Conservation (phyloP, 2,797 vertebrate genomes). For the Linurgus olivaceus region DNA sequence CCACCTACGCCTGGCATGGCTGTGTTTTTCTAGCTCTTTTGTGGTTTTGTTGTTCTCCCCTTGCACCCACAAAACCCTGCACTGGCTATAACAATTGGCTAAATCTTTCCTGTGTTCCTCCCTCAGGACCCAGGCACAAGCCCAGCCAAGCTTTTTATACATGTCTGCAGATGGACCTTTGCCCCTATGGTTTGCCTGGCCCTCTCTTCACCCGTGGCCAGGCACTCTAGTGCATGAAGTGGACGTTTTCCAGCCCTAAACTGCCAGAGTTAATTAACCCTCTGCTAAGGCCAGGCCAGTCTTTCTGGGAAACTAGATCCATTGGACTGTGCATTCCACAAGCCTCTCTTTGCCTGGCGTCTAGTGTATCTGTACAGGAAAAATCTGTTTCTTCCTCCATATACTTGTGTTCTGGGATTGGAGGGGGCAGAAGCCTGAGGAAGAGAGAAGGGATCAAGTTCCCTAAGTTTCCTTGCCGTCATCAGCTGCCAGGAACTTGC, state of each 20-base stretch:
- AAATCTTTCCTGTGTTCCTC: constrained; percentile 1
- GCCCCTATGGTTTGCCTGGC: constrained; percentile 48
- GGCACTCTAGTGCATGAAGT: constrained; percentile 24
- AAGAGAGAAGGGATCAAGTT: neutral
- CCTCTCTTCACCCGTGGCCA: constrained; percentile 45
- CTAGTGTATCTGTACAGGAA: neutral
- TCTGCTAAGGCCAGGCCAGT: constrained; percentile 29
- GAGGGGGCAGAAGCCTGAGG: neutral
- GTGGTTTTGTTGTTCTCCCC: constrained; percentile 25
- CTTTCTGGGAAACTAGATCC: constrained; percentile 63
- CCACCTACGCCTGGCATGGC: constrained; percentile 28
- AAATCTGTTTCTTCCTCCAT: neutral
- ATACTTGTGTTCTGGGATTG: neutral
- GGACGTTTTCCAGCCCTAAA: constrained; percentile 58
- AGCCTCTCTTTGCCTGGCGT: neutral
- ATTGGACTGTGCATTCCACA: constrained; percentile 49
- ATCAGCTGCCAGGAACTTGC: neutral
- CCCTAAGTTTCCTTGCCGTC: neutral
- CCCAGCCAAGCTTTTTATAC: constrained; percentile 30
- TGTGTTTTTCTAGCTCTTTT: constrained; percentile 52
- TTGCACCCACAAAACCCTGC: neutral
- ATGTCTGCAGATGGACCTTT: constrained; percentile 41
- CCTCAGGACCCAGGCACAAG: neutral
- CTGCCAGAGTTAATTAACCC: constrained; percentile 68
- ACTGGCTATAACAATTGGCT: neutral